Evolutionary conservation across 2,888 invertebrate species (phyloP), one percentile per base, ranked within the genome.

Genomic region (Xylota segnis): DNA sequence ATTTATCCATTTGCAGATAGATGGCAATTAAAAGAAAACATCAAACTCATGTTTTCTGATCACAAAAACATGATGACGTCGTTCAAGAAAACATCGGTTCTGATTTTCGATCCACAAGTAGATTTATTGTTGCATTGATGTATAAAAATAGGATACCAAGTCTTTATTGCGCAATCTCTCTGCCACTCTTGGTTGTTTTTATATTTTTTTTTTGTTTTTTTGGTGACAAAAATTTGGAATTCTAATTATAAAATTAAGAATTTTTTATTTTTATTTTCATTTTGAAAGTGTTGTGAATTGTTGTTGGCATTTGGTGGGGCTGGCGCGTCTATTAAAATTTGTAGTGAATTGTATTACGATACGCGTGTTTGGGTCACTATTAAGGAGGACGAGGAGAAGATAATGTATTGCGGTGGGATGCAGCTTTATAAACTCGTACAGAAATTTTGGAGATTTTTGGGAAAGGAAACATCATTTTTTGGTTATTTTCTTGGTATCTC

Each of bases 81-180:
- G 34, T 37, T 0, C 6, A 23, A 29, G 43, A 66, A 71, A 83
- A 83, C 71, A 72, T 40, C 5, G 16, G 6, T 66, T 78, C 54
- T 7, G 45, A 45, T 79, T 63, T 63, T 65, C 34, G 34, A 79
- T 70, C 74, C 61, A 74, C 68, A 75, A 84, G 68, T 72, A 74
- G 79, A 74, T 83, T 70, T 40, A 79, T 58, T 74, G 43, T 68
- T 83, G 83, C 68, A 79, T 58, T 83, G 79, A 79, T 65, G 29
- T 63, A 52, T 84, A 84, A 75, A 84, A 84, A 84, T 84, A 84
- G 74, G 74, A 72, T 37, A 9, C 18, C 5, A 58, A 37, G 16
- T 12, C 16, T 74, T 54, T 58, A 75, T 79, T 84, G 83, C 83
- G 83, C 83, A 84, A 84, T 79, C 83, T 84, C 83, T 37, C 29